Evolutionary conservation across 2,797 vertebrate species (phyloP).

Genomic region (Enteromius radiatus): DNA sequence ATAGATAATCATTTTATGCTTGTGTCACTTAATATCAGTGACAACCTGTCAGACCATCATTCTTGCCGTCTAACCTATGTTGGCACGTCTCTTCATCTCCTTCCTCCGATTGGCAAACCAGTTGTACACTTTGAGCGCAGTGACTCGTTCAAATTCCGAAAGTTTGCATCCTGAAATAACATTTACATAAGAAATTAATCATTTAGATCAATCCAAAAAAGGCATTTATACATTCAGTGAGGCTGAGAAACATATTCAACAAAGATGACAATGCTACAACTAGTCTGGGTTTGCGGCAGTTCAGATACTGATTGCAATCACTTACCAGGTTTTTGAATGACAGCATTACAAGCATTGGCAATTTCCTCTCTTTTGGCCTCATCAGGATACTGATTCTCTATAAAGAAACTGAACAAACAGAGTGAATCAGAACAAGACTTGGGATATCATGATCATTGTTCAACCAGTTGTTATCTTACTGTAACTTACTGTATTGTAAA

Average conservation of each 20-base stretch:
- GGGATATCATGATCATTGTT: neutral
- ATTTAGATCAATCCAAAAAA: neutral
- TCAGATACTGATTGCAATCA: neutral
- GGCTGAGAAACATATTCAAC: neutral
- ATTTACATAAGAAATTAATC: constrained; percentile 16
- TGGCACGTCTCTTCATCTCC: constrained; percentile 87
- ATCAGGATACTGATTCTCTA: constrained; percentile 86
- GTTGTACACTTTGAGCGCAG: constrained; percentile 85
- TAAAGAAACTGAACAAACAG: constrained; percentile 76
- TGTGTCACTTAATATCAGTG: neutral
- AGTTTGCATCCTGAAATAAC: constrained; percentile 78
- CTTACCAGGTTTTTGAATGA: constrained; percentile 85
- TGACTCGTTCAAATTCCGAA: constrained; percentile 85
- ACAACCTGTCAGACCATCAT: neutral
- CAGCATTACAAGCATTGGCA: constrained; percentile 83
- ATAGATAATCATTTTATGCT: neutral
- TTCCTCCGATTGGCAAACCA: constrained; percentile 87
- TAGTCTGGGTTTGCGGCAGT: neutral
- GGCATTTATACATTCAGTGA: neutral
- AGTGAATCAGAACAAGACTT: neutral
- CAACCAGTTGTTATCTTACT: no score
- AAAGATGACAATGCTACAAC: neutral
- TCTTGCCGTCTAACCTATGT: constrained; percentile 76
- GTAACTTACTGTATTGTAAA: no score
- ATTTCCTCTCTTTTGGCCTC: constrained; percentile 85